These are phyloP conservation scores for Bathynomus jamesi DNA, from an alignment of 1,140 invertebrate species.

Conservation along the genomic window DNA sequence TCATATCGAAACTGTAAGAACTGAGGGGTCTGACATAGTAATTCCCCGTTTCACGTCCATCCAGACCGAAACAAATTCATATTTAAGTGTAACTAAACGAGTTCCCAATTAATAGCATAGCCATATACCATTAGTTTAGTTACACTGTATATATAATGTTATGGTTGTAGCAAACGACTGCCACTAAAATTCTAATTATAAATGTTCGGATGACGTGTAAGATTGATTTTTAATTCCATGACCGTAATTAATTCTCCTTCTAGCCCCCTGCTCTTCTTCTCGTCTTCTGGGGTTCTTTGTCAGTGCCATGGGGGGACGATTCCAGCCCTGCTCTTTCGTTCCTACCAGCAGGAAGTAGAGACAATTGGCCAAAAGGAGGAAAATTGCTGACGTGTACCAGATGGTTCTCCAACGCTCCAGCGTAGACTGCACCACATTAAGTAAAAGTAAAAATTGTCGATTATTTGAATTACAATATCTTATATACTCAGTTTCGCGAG, in stretches of 20 bases:
- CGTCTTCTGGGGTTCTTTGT: conserved; percentile 17
- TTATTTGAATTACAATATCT: neutral
- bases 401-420: conserved; percentile 34
- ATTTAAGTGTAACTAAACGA: no score
- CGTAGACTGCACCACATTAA: conserved; percentile 19
- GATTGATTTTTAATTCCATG: conserved; percentile 18
- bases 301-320: conserved; percentile 22
- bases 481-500: neutral
- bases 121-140: no score
- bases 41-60: no score
- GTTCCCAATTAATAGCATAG: no score
- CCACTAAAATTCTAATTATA: no score
- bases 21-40: no score
- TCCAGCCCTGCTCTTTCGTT: conserved; percentile 35
- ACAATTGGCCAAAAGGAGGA: conserved; percentile 30
- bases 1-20: no score
- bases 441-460: neutral
- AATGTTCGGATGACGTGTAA: conserved; percentile 19
- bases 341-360: conserved; percentile 32
- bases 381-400: conserved; percentile 33
- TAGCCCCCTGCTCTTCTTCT: conserved; percentile 13
- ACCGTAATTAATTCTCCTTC: neutral
- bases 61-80: no score
- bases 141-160: no score
- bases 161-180: no score